Conservation (phyloP, 2,113 vertebrate genomes). For the Anhinga anhinga region DNA sequence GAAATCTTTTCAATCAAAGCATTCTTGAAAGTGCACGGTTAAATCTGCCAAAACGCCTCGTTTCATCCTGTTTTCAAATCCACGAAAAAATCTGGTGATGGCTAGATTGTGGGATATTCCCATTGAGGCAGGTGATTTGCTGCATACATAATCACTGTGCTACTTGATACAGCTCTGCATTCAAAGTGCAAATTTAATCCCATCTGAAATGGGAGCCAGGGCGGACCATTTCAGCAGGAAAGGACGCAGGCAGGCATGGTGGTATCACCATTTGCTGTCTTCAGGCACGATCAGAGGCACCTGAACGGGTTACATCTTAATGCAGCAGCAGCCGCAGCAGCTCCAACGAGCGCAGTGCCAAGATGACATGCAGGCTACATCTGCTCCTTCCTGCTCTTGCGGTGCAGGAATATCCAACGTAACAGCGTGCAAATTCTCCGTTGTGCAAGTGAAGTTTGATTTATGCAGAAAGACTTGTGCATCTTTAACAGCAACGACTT, state of each 20-base stretch:
- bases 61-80: neutral
- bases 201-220: neutral
- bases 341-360: neutral
- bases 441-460: neutral
- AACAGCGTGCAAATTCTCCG: neutral
- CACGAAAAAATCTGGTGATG: neutral
- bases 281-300: neutral
- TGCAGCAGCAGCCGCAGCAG: neutral
- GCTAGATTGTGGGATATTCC: neutral
- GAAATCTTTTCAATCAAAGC: neutral
- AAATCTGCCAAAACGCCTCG: rapidly evolving
- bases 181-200: neutral
- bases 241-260: neutral
- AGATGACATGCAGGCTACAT: rapidly evolving
- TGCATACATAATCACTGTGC: rapidly evolving
- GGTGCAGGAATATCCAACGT: neutral
- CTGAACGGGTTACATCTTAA: neutral
- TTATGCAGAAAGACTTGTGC: neutral
- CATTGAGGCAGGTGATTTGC: neutral
- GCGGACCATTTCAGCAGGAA: neutral
- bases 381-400: neutral
- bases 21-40: neutral
- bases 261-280: neutral
- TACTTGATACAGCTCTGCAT: neutral
- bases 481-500: neutral